phyloP scores from a whole-genome alignment of 1,140 invertebrate species.

The Drosophila burlai region DNA sequence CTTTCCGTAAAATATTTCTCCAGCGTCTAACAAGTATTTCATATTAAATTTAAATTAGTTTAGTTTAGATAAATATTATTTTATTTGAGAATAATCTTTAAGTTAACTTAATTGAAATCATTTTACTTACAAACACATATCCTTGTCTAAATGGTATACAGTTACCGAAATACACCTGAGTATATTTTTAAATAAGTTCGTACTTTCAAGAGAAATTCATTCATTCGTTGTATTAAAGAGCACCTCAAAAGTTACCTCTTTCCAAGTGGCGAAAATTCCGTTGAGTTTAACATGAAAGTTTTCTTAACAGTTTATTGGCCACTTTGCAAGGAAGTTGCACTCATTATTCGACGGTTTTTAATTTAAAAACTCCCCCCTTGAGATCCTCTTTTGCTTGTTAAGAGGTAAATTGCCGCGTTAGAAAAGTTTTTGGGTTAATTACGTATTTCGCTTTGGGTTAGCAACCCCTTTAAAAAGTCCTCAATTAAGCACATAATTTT shows the following conservation, averaged over 20 bases:
- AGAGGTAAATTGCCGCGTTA: constrained; percentile 18
- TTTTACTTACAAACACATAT: too few species aligned
- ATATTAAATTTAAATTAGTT: too few species aligned
- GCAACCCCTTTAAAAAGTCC: constrained; percentile 10
- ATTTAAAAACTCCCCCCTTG: neutral
- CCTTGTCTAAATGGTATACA: neutral
- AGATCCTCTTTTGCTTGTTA: neutral
- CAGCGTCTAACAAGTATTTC: too few species aligned
- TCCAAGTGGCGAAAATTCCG: neutral
- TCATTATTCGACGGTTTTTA: constrained; percentile 17
- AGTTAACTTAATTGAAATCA: too few species aligned
- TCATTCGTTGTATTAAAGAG: neutral
- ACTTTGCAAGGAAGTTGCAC: constrained; percentile 12
- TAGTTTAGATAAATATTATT: too few species aligned
- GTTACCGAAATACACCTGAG: neutral
- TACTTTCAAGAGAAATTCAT: neutral
- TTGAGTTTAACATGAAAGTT: constrained; percentile 22
- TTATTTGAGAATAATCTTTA: too few species aligned
- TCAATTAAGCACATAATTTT: constrained; percentile 62
- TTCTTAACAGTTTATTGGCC: constrained; percentile 13
- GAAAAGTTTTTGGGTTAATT: constrained; percentile 54
- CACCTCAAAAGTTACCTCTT: neutral
- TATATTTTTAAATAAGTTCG: neutral
- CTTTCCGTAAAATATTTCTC: neutral
- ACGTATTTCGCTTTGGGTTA: constrained; percentile 35